phyloP scores from a whole-genome alignment of 2,888 invertebrate genomes.

The Atethmia centrago region DNA sequence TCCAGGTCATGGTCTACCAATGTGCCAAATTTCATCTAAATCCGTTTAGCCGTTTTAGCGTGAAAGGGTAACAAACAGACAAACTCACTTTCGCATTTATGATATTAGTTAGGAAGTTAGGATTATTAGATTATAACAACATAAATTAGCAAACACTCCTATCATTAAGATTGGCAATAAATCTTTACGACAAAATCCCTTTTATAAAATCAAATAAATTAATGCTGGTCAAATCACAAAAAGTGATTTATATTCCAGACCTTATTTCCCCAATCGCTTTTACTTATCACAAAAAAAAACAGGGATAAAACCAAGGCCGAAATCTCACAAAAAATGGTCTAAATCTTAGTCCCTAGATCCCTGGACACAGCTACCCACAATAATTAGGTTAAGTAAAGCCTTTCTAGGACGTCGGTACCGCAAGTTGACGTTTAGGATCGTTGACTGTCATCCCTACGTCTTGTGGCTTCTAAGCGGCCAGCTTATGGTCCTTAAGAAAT shows the following conservation, averaged over 20 bases:
- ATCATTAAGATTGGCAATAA: neutral
- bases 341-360: constrained; percentile 21
- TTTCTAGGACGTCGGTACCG: constrained; percentile 34
- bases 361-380: constrained; percentile 32
- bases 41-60: too few relatives aligned
- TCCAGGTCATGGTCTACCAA: too few relatives aligned
- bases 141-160: neutral
- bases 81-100: too few relatives aligned
- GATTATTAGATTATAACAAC: neutral
- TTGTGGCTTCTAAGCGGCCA: constrained; percentile 22
- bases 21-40: too few relatives aligned
- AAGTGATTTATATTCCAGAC: constrained; percentile 32
- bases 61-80: too few relatives aligned
- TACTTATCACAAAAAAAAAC: constrained; percentile 40
- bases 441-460: constrained; percentile 50
- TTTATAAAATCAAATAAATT: constrained; percentile 5
- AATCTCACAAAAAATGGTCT: constrained; percentile 27
- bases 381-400: constrained; percentile 56
- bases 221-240: constrained; percentile 11
- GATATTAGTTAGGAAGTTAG: too few relatives aligned
- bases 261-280: constrained; percentile 36
- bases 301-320: constrained; percentile 13
- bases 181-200: neutral
- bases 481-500: constrained; percentile 27
- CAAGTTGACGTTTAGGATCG: constrained; percentile 46